Evolutionary conservation across 2,888 invertebrate species (phyloP).

Genomic region (Sipha maydis): DNA sequence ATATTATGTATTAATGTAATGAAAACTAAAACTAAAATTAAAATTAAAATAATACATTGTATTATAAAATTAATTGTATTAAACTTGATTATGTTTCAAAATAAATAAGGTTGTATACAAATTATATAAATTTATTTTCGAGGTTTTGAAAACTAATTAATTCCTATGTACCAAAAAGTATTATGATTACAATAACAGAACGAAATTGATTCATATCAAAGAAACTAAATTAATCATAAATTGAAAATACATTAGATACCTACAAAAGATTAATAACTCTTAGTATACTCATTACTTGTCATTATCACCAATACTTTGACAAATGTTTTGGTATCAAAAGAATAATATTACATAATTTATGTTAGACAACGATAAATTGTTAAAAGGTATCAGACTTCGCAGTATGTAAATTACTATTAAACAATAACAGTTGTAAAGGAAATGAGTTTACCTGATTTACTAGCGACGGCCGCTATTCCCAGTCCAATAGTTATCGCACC

Average conservation of each 20-base stretch:
- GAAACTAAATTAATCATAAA: not conserved
- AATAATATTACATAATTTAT: not conserved
- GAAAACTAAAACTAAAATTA: not conserved
- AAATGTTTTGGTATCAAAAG: not conserved
- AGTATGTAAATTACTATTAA: not conserved
- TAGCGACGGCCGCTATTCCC: conserved; percentile 43
- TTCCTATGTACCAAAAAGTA: not conserved
- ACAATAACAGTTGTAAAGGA: not conserved
- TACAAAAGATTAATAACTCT: not conserved
- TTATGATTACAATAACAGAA: not conserved
- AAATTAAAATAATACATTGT: too few relatives aligned
- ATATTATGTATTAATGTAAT: not conserved
- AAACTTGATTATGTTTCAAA: not conserved
- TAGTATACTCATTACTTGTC: not conserved
- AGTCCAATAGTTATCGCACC: conserved; percentile 48
- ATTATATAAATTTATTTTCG: not conserved
- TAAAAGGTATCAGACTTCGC: not conserved
- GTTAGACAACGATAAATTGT: not conserved
- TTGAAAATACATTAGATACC: not conserved
- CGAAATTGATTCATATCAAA: not conserved
- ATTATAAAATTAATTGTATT: not conserved
- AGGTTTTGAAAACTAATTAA: not conserved
- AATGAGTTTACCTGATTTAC: conserved; percentile 48
- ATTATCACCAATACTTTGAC: not conserved
- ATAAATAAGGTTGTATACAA: not conserved